A percentile compares a stretch with the other conserved stretches of the same genome.
phyloP scores from a whole-genome alignment of 2,888 invertebrate genomes.

The Beris chalybata region DNA sequence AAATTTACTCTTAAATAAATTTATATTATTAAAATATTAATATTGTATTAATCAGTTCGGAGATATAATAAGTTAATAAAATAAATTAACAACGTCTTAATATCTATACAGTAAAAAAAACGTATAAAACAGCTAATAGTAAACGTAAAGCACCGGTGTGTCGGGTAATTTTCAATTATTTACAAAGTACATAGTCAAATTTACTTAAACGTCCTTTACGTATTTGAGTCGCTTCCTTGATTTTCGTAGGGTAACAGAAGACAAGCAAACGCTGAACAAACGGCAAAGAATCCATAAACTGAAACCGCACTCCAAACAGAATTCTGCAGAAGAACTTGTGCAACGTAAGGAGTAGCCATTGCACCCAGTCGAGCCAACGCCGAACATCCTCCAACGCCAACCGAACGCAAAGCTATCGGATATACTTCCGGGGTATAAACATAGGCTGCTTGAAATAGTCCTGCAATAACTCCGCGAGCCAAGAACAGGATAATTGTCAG shows the following conservation, averaged over 20 bases:
- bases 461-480: conserved; percentile 89
- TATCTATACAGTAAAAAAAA: too few species aligned
- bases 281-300: conserved; percentile 63
- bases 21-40: too few species aligned
- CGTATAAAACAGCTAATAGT: too few species aligned
- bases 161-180: too few species aligned
- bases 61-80: too few species aligned
- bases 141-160: too few species aligned
- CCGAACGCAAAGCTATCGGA: conserved; percentile 83
- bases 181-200: too few species aligned
- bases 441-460: conserved; percentile 93
- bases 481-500: conserved; percentile 83
- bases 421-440: conserved; percentile 96
- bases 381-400: conserved; percentile 91
- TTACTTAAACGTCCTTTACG: conserved; percentile 7
- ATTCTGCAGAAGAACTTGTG: conserved; percentile 74
- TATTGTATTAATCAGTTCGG: too few species aligned
- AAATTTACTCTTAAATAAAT: too few species aligned
- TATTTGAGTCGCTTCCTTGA: conserved; percentile 53
- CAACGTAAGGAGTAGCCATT: conserved; percentile 91
- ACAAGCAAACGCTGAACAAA: conserved; percentile 64
- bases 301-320: conserved; percentile 62
- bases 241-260: conserved; percentile 68
- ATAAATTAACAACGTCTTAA: too few species aligned
- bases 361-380: conserved; percentile 90